Evolutionary conservation across 1,140 invertebrate genomes (phyloP).

Genomic region (Manduca sexta): DNA sequence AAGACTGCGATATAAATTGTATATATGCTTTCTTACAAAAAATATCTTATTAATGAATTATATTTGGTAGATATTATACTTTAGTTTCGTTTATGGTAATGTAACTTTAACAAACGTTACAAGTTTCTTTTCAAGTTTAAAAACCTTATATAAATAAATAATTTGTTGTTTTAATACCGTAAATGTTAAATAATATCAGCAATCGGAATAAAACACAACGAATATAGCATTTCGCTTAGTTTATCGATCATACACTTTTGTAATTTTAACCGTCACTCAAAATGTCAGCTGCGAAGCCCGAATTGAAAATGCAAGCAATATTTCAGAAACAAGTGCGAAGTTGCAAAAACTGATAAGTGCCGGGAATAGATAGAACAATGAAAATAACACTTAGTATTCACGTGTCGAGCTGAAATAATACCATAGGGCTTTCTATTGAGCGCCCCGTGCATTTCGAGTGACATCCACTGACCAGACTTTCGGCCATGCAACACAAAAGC

Average conservation of each 20-base stretch:
- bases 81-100: no score
- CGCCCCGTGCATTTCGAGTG: slow-evolving; percentile 38
- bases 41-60: no score
- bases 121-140: no score
- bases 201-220: no score
- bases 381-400: slow-evolving; percentile 57
- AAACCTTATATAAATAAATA: no score
- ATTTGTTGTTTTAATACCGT: no score
- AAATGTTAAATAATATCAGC: no score
- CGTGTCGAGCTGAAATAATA: slow-evolving; percentile 45
- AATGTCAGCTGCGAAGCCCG: not conserved
- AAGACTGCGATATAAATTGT: no score
- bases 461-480: slow-evolving; percentile 46
- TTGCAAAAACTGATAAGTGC: slow-evolving; percentile 14
- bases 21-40: no score
- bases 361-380: slow-evolving; percentile 29
- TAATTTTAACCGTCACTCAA: not conserved
- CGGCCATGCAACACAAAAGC: slow-evolving; percentile 53
- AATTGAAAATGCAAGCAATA: slow-evolving; percentile 8
- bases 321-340: slow-evolving; percentile 3
- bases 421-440: slow-evolving; percentile 36
- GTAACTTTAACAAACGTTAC: no score
- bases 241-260: not conserved
- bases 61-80: no score
- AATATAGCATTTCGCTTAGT: no score